Evolutionary conservation across 92 coral and sea anemone species (phyloP).

Genomic region (Actinernus sp.): DNA sequence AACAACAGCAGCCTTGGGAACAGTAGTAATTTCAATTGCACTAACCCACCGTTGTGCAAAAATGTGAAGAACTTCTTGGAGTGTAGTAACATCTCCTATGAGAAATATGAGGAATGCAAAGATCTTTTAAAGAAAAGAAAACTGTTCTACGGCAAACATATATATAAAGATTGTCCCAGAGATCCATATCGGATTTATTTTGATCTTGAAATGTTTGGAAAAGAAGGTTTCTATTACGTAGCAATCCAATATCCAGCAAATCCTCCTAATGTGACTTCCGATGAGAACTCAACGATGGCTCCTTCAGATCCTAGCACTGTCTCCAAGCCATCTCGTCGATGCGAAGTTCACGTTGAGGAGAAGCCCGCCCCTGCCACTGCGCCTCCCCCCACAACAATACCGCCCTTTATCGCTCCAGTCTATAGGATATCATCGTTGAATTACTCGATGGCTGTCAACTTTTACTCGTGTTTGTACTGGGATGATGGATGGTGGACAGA

Average conservation of each 20-base stretch:
- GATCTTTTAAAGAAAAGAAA: slow-evolving; percentile 12
- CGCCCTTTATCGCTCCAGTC: slow-evolving; percentile 47
- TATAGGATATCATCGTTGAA: slow-evolving; percentile 28
- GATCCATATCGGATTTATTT: slow-evolving; percentile 62
- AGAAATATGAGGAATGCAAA: slow-evolving; percentile 21
- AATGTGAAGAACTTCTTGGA: slow-evolving; percentile 9
- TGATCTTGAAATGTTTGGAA: slow-evolving; percentile 18
- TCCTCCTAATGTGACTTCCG: no score
- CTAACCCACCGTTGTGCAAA: slow-evolving; percentile 5
- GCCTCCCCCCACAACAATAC: slow-evolving; percentile 35
- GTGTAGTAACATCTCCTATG: slow-evolving; percentile 17
- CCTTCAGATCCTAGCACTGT: no score
- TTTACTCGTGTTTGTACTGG: slow-evolving; percentile 81
- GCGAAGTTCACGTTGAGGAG: no score
- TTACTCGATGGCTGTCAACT: slow-evolving; percentile 61
- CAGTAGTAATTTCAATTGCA: not conserved
- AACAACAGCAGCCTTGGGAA: not conserved
- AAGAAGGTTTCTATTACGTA: slow-evolving; percentile 16
- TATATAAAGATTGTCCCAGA: slow-evolving; percentile 46
- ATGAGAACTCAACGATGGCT: no score
- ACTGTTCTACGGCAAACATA: slow-evolving; percentile 55
- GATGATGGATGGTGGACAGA: slow-evolving; percentile 75
- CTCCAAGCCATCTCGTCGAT: no score
- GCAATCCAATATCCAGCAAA: slow-evolving; percentile 3
- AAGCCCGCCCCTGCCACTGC: slow-evolving; percentile 70